These are phyloP conservation scores for Pteropus rufus DNA, from an alignment of 2,797 vertebrate species.

Conservation along the genomic window DNA sequence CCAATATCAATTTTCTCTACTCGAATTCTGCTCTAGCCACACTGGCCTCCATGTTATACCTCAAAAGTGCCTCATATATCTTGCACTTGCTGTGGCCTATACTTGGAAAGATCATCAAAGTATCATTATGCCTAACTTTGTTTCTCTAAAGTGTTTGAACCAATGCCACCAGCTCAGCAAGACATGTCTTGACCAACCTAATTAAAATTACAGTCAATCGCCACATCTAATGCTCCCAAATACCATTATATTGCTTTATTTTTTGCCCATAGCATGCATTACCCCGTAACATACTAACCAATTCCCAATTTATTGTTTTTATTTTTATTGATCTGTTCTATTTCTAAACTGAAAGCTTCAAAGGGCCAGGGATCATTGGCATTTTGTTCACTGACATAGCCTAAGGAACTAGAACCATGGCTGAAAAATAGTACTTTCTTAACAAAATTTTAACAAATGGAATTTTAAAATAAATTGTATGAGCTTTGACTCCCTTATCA, in stretches of 20 bases:
- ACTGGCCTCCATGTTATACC: rapidly evolving
- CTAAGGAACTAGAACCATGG: background rate
- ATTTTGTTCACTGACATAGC: background rate
- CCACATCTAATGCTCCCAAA: background rate
- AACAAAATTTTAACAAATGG: background rate
- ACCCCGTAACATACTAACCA: background rate
- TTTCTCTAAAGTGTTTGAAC: background rate
- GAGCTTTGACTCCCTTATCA: background rate
- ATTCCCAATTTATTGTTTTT: background rate
- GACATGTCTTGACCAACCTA: background rate
- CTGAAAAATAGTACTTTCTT: background rate
- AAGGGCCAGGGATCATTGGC: background rate
- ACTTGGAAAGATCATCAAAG: background rate
- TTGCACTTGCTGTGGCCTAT: background rate
- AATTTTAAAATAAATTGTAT: background rate
- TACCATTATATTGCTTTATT: background rate
- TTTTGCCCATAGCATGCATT: background rate
- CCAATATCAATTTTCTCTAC: background rate
- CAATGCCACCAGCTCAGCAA: background rate
- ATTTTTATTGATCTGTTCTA: background rate
- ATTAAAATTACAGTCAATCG: background rate
- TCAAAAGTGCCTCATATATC: background rate
- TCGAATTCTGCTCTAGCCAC: background rate
- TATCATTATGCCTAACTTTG: background rate
- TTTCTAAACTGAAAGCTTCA: background rate